Base-by-base conservation (phyloP, 2,888 invertebrate species). In the Phrixothrix hirtus region DNA sequence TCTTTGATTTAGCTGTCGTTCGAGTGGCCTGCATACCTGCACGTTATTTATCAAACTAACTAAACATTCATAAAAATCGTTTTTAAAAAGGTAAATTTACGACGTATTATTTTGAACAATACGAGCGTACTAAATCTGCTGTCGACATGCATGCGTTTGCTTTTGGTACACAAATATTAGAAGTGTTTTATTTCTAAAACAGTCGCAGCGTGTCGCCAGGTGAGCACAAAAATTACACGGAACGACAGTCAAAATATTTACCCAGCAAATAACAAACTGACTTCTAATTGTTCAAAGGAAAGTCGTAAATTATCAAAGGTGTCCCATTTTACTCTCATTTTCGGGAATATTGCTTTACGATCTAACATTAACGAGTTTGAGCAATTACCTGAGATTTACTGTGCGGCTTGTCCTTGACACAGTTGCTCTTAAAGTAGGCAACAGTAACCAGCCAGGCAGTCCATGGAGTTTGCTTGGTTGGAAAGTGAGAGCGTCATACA, bases 341-440 rank as follows among this genome's bases (percentile, higher is more conserved):
- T 52, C 26, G 25, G 10, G 30, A 47, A 41, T 37, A 34, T 41
- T 36, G 27, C 21, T 54, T 52, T 54, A 44, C 38, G 41, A 45
- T 39, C 44, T 48, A 39, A 54, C 44, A 35, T 35, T 59, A 62
- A 56, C 56, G 57, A 55, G 55, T 56, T 59, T 59, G 53, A 57
- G 60, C 58, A 61, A 58, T 62, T 62, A 60, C 56, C 59, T 58
- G 61, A 62, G 60, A 62, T 62, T 60, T 60, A 62, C 58, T 55
- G 58, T 56, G 53, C 36, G 53, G 38, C 52, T 49, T 62, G 62
- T 61, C 64, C 64, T 64, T 64, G 62, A 64, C 64, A 64, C 64
- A 64, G 59, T 61, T 60, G 57, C 47, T 50, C 45, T 41, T 43
- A 27, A 44, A 48, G 43, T 54, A 48, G 43, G 53, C 39, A 49